Conservation (phyloP, 37 sponge, comb jelly and placozoan genomes). For the Spongilla lacustris region DNA sequence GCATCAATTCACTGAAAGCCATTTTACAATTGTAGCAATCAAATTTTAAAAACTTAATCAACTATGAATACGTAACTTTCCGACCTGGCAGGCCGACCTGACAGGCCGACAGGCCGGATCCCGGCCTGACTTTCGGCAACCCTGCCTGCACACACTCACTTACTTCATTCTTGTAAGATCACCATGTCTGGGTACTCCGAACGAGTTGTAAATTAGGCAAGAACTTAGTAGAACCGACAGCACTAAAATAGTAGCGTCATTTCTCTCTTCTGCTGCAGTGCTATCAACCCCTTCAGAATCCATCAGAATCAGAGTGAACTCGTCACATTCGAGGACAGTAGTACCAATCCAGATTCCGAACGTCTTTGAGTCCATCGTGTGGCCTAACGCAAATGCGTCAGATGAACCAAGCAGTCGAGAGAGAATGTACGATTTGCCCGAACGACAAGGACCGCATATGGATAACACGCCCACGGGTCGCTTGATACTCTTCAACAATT, state of each 20-base stretch:
- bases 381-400: slow-evolving; percentile 22
- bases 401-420: slow-evolving; percentile 17
- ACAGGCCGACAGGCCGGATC: no score
- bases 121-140: no score
- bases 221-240: background rate
- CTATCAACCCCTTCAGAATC: background rate
- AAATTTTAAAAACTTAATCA: no score
- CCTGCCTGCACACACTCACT: no score
- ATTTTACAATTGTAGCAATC: no score
- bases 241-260: background rate
- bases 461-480: background rate
- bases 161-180: background rate
- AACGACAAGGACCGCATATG: slow-evolving; percentile 26
- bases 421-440: slow-evolving; percentile 38
- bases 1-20: no score
- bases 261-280: background rate
- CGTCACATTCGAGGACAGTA: background rate
- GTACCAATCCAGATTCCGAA: slow-evolving; percentile 39
- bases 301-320: background rate
- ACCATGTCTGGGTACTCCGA: background rate
- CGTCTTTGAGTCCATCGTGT: slow-evolving; percentile 19
- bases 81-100: no score
- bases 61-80: no score
- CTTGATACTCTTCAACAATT: background rate
- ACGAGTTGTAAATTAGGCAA: background rate